Conservation (phyloP, 2,888 invertebrate species). For the Oasisia sp. region DNA sequence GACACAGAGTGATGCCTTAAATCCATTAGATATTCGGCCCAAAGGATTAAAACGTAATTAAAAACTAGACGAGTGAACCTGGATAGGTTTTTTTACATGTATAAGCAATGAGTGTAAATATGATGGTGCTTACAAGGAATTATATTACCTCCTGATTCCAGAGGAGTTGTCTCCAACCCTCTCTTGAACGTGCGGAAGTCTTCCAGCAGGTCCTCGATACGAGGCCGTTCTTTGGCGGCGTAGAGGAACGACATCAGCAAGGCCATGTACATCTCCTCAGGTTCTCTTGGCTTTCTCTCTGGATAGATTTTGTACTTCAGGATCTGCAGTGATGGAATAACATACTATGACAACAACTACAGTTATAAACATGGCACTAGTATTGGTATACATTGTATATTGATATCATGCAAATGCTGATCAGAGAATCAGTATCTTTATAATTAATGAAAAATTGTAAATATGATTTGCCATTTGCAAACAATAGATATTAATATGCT, state of each 20-base stretch:
- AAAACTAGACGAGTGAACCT: no score
- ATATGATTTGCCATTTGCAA: neutral
- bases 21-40: no score
- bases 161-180: neutral
- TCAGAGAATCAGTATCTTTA: neutral
- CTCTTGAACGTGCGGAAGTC: neutral
- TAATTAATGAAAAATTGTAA: neutral
- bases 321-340: neutral
- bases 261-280: neutral
- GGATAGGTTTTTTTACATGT: no score
- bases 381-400: neutral
- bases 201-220: neutral
- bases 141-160: neutral
- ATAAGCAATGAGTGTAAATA: no score
- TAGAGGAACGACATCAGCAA: neutral
- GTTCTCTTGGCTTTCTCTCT: constrained; percentile 10
- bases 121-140: neutral
- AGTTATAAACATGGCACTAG: neutral
- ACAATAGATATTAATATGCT: neutral
- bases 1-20: no score
- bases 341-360: neutral
- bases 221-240: neutral
- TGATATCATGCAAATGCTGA: neutral
- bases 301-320: neutral
- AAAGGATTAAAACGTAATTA: no score